phyloP scores from a whole-genome alignment of 2,113 vertebrate genomes.

The Apodemus speciosus region DNA sequence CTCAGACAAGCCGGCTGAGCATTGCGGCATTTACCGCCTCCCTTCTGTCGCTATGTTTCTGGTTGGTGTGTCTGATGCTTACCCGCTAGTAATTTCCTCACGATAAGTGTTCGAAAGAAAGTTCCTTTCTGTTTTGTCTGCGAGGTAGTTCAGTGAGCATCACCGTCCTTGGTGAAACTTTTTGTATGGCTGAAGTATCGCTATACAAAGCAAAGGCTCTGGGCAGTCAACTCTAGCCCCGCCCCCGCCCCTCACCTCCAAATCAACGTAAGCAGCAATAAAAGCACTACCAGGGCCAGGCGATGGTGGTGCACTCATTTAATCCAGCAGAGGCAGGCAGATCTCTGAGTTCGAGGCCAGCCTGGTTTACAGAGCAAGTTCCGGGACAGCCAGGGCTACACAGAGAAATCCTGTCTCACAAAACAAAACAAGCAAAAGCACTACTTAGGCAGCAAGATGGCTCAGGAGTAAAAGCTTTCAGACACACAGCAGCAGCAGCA shows the following conservation, averaged over 20 bases:
- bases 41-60: background rate
- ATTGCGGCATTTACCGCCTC: background rate
- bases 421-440: no score
- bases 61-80: background rate
- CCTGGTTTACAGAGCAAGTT: no score
- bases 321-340: background rate
- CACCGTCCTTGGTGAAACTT: background rate
- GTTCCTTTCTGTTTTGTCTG: background rate
- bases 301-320: background rate
- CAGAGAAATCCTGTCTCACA: no score
- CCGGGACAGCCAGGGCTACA: no score
- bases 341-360: background rate
- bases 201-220: background rate
- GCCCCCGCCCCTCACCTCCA: no score
- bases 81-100: background rate
- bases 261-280: background rate
- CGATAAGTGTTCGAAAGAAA: background rate
- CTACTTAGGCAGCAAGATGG: background rate
- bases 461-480: background rate
- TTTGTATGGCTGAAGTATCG: background rate
- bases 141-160: background rate
- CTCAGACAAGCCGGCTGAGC: background rate
- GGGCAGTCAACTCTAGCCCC: background rate
- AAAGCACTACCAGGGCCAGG: background rate
- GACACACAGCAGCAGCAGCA: background rate